phyloP scores from a whole-genome alignment of 2,797 vertebrate species.

The Mormyrops boulengeri region DNA sequence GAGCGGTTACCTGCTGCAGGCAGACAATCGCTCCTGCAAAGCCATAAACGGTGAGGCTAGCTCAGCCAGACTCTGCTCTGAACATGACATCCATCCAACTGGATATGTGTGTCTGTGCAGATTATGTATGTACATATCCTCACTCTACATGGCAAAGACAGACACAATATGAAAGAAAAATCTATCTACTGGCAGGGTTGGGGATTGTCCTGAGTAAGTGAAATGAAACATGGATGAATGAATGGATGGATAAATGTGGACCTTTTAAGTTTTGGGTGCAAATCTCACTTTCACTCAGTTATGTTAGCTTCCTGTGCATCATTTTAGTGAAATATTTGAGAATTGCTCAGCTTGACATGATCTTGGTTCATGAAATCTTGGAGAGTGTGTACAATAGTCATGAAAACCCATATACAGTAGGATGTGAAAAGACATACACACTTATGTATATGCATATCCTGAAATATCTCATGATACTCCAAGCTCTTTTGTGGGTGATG shows the following conservation, averaged over 20 bases:
- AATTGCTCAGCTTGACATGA: background rate
- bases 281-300: background rate
- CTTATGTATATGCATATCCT: background rate
- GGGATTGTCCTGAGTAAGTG: background rate
- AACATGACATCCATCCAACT: background rate
- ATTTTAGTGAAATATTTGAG: background rate
- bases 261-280: background rate
- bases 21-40: constrained; percentile 94
- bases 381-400: background rate
- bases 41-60: constrained; percentile 82
- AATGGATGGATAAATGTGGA: background rate
- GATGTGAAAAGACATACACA: background rate
- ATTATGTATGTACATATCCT: background rate
- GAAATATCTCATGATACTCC: background rate
- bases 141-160: background rate
- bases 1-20: constrained; percentile 87
- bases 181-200: background rate
- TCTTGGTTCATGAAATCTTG: background rate
- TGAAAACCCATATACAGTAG: background rate
- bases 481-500: background rate
- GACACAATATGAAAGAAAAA: background rate
- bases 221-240: background rate
- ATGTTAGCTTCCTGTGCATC: background rate
- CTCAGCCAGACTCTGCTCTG: background rate
- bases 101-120: background rate